Evolutionary conservation across 2,797 vertebrate genomes (phyloP), one percentile per base, ranked within the genome.

Genomic region (Premnoplex brunnescens): DNA sequence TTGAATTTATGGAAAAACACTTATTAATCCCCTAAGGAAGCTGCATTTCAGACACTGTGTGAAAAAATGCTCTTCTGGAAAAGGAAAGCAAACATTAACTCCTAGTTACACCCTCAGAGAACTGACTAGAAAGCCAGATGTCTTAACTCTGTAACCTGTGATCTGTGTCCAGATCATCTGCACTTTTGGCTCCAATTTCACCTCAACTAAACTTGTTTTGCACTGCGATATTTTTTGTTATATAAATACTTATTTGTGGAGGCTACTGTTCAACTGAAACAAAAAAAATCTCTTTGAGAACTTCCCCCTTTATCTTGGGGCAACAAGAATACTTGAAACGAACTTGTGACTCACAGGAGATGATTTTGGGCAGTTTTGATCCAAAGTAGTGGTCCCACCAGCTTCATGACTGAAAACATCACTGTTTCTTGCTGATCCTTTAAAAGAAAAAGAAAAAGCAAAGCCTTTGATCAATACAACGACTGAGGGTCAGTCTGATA

Each of bases 71-170:
- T 67, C 49, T 68, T 80, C 79, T 89, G 41, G 51, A 83, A 85
- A 37, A 85, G 27, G 32, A 92, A 92, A 89, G 75, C 28, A 94
- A 91, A 91, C 24, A 30, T 88, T 63, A 94, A 91, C 67, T 91
- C 48, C 36, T 63, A 87, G 71, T 48, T 87, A 85, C 41, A 85
- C 52, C 44, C 67, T 71, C 55, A 85, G 71, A 93, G 56, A 87
- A 85, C 0, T 85, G 77, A 82, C 46, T 27, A 71, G 62, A 82
- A 91, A 87, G 83, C 81, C 86, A 91, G 69, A 86, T 63, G 71
- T 73, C 39, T 85, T 63, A 73, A 41, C 26, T 66, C 48, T 48
- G 20, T 89, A 87, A 85, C 48, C 74, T 87, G 32, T 21, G 46
- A 68, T 90, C 37, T 51, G 17, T 58, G 20, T 68, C 30, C 74